Evolutionary conservation across 2,113 vertebrate genomes (phyloP), one percentile per base, ranked within the genome.

Genomic region (Diphyllodes magnificus): DNA sequence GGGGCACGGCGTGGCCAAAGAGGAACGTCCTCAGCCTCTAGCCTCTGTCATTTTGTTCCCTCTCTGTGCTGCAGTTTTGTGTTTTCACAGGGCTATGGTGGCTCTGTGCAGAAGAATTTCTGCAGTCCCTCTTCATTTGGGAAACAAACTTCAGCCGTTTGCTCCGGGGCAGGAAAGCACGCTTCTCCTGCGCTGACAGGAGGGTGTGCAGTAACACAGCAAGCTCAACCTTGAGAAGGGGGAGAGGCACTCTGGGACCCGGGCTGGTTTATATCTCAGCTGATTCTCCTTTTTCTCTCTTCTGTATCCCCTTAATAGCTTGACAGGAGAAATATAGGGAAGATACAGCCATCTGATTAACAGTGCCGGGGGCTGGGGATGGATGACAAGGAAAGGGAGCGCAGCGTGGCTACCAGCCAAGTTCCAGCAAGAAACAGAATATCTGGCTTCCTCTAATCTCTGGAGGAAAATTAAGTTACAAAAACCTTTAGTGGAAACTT

Each of bases 391-490:
- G 92, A 77, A 75, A 95, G 69, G 79, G 90, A 97, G 95, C 54
- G 8, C 94, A 93, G 92, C 5, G 57, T 97, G 97, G 97, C 97
- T 44, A 82, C 78, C 77, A 45, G 97, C 97, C 97, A 98, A 96
- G 92, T 97, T 97, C 94, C 93, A 97, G 96, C 73, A 47, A 96
- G 97, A 96, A 97, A 97, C 96, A 95, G 93, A 97, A 94, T 97
- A 95, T 97, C 97, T 97, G 97, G 95, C 96, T 96, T 97, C 92
- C 75, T 97, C 97, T 96, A 97, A 94, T 96, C 97, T 96, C 96
- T 81, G 73, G 97, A 96, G 96, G 94, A 95, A 97, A 98, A 97
- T 97, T 96, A 97, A 82, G 94, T 96, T 97, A 97, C 95, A 97
- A 94, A 97, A 97, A 95, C 96, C 95, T 97, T 96, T 88, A 94